Percentiles rank a stretch among this genome's conserved stretches.
These are phyloP conservation scores for Silurus glanis DNA, from an alignment of 2,113 vertebrate genomes.

Conservation along the genomic window DNA sequence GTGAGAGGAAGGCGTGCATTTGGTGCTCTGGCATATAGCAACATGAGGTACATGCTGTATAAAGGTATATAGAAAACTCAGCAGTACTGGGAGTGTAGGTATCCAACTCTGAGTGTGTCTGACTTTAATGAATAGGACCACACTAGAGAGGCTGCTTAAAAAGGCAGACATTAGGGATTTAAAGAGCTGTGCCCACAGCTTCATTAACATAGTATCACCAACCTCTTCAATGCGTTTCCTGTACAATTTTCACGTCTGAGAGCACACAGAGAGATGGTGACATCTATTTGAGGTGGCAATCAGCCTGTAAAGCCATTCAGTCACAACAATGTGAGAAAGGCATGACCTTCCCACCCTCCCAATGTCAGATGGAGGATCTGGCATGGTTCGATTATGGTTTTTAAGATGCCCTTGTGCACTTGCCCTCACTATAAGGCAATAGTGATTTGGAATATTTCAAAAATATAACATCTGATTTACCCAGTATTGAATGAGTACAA, in stretches of 20 bases:
- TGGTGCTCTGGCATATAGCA: not conserved
- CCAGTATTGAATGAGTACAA: not conserved
- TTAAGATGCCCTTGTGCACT: not conserved
- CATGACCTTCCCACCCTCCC: conserved; percentile 50
- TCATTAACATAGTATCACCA: conserved; percentile 60
- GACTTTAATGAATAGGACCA: conserved; percentile 51
- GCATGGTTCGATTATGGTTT: not conserved
- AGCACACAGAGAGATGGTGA: conserved; percentile 54
- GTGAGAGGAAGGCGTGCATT: not conserved
- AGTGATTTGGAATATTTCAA: not conserved
- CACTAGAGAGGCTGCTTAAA: conserved; percentile 58
- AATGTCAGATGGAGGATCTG: conserved; percentile 48
- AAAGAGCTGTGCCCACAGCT: conserved; percentile 49
- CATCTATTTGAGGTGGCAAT: conserved; percentile 58
- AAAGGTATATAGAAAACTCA: not conserved
- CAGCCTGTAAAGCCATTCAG: conserved; percentile 56
- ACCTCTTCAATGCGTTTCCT: conserved; percentile 64
- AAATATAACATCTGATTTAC: not conserved
- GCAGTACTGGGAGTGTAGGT: not conserved
- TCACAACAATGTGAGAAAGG: conserved; percentile 57
- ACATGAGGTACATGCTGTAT: not conserved
- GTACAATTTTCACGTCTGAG: conserved; percentile 62
- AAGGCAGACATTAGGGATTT: conserved; percentile 35
- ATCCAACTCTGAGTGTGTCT: not conserved
- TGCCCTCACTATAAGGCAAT: not conserved